A percentile compares a stretch with the other conserved stretches of the same genome.
phyloP scores from a whole-genome alignment of 2,113 vertebrate species.

The Trichomycterus rosablanca region DNA sequence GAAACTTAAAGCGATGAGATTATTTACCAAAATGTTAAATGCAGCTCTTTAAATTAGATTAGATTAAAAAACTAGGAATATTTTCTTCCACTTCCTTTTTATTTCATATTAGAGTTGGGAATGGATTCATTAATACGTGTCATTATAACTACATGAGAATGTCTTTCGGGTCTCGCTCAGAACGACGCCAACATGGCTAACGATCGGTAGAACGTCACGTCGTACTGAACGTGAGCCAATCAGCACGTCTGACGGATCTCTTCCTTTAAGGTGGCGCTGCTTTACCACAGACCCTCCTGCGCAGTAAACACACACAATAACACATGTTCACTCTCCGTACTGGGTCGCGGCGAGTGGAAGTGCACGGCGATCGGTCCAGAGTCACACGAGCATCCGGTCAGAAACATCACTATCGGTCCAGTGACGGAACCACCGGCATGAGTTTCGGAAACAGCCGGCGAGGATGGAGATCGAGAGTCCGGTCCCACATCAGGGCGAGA shows the following conservation, averaged over 20 bases:
- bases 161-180: too few species aligned
- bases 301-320: too few species aligned
- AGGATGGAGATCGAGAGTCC: background rate
- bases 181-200: too few species aligned
- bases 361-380: background rate
- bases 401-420: conserved; percentile 13
- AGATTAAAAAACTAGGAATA: too few species aligned
- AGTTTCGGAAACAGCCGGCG: too few species aligned
- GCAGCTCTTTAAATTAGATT: background rate
- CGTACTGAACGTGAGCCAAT: too few species aligned
- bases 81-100: conserved; percentile 1
- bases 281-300: conserved; percentile 7
- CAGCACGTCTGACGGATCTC: background rate
- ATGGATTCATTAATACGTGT: conserved; percentile 8
- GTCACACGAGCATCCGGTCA: conserved; percentile 4
- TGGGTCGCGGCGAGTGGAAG: too few species aligned
- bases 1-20: background rate
- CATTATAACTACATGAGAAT: background rate
- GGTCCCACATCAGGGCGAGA: conserved; percentile 3
- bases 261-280: conserved; percentile 8
- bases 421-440: background rate
- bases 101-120: conserved; percentile 14
- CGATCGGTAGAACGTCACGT: too few species aligned
- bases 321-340: too few species aligned
- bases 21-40: background rate